Percentiles rank a stretch among this genome's conserved stretches.
phyloP scores from a whole-genome alignment of 2,113 vertebrate genomes.

The Indicator indicator region DNA sequence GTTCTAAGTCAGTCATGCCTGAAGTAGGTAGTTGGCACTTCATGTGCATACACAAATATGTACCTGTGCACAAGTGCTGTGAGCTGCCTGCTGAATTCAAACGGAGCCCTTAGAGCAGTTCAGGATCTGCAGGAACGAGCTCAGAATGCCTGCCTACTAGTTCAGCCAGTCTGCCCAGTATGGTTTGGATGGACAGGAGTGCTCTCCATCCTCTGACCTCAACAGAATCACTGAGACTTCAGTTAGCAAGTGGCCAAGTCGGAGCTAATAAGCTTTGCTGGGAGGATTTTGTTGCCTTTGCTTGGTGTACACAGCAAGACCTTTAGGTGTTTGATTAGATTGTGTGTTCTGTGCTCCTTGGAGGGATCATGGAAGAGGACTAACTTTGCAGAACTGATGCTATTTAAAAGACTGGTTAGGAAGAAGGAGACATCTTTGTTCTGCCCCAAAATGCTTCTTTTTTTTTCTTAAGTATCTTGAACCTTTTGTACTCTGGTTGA shows the following conservation, averaged over 20 bases:
- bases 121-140: background rate
- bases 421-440: background rate
- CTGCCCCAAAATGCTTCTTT: background rate
- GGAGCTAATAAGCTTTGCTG: background rate
- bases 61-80: background rate
- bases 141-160: background rate
- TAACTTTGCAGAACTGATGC: background rate
- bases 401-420: background rate
- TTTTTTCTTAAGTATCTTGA: background rate
- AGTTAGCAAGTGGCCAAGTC: background rate
- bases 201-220: background rate
- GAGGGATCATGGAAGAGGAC: background rate
- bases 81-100: background rate
- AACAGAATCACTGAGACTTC: background rate
- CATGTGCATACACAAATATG: accelerated
- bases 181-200: background rate
- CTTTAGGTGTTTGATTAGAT: background rate
- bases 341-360: background rate
- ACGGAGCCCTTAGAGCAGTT: background rate
- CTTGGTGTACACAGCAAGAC: background rate
- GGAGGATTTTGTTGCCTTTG: background rate
- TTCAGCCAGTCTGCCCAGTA: background rate
- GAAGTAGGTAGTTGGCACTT: background rate
- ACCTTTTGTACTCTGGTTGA: background rate
- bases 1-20: background rate